phyloP scores from a whole-genome alignment of 2,888 invertebrate species.

The Hypercompe scribonia region DNA sequence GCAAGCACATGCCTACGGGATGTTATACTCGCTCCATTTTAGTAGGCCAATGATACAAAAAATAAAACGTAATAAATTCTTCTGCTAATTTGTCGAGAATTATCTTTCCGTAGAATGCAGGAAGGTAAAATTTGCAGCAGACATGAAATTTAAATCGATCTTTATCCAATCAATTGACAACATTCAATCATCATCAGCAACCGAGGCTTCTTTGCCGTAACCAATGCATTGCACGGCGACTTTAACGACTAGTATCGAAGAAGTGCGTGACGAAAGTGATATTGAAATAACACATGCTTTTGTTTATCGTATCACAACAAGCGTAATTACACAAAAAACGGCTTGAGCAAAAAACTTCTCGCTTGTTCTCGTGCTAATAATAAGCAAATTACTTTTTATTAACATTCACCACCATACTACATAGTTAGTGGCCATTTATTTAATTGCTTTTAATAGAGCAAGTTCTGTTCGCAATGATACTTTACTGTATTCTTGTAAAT shows the following conservation, averaged over 20 bases:
- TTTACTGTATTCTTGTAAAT: neutral
- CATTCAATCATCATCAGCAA: too few relatives aligned
- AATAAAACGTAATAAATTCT: too few relatives aligned
- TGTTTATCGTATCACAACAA: neutral
- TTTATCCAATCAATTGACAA: neutral
- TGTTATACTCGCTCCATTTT: too few relatives aligned
- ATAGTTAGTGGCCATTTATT: neutral
- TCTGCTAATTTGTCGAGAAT: neutral
- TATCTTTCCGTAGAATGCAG: neutral
- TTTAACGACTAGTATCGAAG: neutral
- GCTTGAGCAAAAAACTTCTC: neutral
- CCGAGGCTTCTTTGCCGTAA: neutral
- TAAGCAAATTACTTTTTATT: neutral
- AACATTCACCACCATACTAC: neutral
- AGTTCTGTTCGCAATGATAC: neutral
- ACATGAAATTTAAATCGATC: too few relatives aligned
- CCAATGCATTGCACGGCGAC: neutral
- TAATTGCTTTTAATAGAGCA: neutral
- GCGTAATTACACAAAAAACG: neutral
- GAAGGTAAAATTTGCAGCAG: too few relatives aligned
- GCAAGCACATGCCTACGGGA: too few relatives aligned
- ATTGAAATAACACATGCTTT: neutral
- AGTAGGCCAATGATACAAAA: too few relatives aligned
- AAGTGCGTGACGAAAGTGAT: neutral
- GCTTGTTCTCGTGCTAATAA: conserved; percentile 1